Conservation (phyloP, 2,888 invertebrate species). For the Aethes cnicana region DNA sequence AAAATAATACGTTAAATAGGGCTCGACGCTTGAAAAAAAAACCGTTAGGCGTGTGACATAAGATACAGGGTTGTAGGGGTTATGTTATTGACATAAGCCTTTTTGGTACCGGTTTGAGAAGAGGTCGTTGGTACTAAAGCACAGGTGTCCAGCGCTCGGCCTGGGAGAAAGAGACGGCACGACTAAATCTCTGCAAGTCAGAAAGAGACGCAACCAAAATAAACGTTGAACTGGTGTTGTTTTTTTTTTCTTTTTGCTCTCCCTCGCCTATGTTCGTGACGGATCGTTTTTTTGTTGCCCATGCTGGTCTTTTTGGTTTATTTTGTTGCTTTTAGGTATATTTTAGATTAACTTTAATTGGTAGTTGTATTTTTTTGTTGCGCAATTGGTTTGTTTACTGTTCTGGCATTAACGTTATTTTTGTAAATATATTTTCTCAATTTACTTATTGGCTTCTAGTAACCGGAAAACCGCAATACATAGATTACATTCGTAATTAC, state of each 20-base stretch:
- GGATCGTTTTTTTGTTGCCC: constrained; percentile 75
- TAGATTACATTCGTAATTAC: no score
- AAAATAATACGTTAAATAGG: constrained; percentile 71
- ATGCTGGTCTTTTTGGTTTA: constrained; percentile 73
- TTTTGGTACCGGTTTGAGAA: constrained; percentile 53
- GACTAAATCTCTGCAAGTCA: constrained; percentile 44
- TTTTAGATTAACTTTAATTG: constrained; percentile 57
- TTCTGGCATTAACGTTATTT: background rate
- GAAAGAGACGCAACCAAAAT: constrained; percentile 77
- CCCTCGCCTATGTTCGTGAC: constrained; percentile 83
- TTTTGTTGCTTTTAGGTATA: constrained; percentile 78
- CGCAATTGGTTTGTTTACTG: constrained; percentile 25
- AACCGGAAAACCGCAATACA: no score
- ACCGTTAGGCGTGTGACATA: constrained; percentile 42
- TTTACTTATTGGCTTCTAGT: no score
- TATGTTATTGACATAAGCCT: constrained; percentile 49
- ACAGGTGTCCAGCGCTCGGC: constrained; percentile 82
- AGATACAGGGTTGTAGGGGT: constrained; percentile 45
- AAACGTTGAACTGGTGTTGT: constrained; percentile 81
- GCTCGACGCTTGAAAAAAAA: constrained; percentile 39
- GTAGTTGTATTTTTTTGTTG: constrained; percentile 33
- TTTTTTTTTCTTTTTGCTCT: constrained; percentile 77
- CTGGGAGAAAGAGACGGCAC: constrained; percentile 56
- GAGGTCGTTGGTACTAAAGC: constrained; percentile 83
- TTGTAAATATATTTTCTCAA: background rate